phyloP scores from a whole-genome alignment of 2,888 invertebrate genomes.

The Thumatha senex region DNA sequence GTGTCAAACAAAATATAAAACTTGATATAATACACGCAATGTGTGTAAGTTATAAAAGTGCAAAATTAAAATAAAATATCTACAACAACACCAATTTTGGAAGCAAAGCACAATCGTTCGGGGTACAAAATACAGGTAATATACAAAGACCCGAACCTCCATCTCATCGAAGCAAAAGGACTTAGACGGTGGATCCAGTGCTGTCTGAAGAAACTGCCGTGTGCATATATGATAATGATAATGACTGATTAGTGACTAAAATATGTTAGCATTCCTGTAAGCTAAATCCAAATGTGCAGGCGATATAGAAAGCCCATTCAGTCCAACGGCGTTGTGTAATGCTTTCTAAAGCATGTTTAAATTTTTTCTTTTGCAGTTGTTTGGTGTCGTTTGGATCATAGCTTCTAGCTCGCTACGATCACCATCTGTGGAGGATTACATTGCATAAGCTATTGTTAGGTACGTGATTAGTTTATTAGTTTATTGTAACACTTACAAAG shows the following conservation, averaged over 20 bases:
- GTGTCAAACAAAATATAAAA: conserved; percentile 18
- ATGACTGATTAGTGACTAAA: conserved; percentile 64
- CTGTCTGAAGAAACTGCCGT: conserved; percentile 71
- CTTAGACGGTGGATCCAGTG: conserved; percentile 71
- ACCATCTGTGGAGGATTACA: conserved; percentile 84
- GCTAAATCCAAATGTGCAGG: conserved; percentile 79
- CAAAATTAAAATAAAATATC: conserved; percentile 4
- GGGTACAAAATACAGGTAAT: conserved; percentile 34
- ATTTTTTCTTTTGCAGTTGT: conserved; percentile 85
- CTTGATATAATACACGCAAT: too few relatives aligned
- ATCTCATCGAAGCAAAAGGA: conserved; percentile 66
- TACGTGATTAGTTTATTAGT: conserved; percentile 50
- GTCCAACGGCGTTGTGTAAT: conserved; percentile 68
- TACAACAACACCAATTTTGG: conserved; percentile 37
- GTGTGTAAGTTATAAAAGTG: too few relatives aligned
- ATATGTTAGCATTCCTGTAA: conserved; percentile 75
- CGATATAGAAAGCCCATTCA: conserved; percentile 78
- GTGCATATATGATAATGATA: conserved; percentile 64
- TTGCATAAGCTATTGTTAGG: conserved; percentile 78
- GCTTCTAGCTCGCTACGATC: conserved; percentile 84
- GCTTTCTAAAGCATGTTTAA: conserved; percentile 83
- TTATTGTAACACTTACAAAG: conserved; percentile 21
- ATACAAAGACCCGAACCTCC: conserved; percentile 68
- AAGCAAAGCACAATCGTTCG: conserved; percentile 38
- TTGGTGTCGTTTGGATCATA: conserved; percentile 84